Percentiles rank a stretch among this genome's conserved stretches.
Conservation (phyloP, 1,140 invertebrate species). For the Micrasema minimum region DNA sequence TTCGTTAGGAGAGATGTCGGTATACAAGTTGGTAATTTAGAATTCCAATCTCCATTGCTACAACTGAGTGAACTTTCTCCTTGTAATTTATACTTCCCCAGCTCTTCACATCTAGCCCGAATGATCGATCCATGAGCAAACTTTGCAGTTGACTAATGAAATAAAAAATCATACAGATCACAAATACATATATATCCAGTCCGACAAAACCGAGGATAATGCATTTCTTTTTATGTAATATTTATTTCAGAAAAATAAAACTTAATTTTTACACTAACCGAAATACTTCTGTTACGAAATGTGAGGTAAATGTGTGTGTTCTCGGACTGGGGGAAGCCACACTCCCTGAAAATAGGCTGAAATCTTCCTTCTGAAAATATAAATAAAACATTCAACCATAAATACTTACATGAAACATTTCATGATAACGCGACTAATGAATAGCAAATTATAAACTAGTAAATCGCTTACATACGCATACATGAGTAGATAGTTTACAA, state of each 20-base stretch:
- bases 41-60: constrained; percentile 82
- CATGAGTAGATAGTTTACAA: no score
- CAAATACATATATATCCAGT: no score
- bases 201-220: no score
- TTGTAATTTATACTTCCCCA: constrained; percentile 84
- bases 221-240: no score
- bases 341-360: constrained; percentile 63
- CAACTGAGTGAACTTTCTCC: constrained; percentile 76
- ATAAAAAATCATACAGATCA: constrained; percentile 7
- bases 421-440: no score
- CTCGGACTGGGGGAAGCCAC: constrained; percentile 57
- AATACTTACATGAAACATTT: no score
- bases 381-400: no score
- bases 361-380: constrained; percentile 47
- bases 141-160: constrained; percentile 59
- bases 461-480: no score
- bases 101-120: constrained; percentile 77
- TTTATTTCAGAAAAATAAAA: no score
- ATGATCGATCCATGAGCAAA: constrained; percentile 78
- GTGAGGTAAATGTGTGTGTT: constrained; percentile 60
- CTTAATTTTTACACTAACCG: constrained; percentile 31
- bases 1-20: constrained; percentile 84
- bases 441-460: no score
- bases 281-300: constrained; percentile 60
- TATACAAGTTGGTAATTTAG: constrained; percentile 79